A percentile compares a stretch with the other conserved stretches of the same genome.
phyloP scores from a whole-genome alignment of 1,140 invertebrate species.

The Cotesia vestalis region DNA sequence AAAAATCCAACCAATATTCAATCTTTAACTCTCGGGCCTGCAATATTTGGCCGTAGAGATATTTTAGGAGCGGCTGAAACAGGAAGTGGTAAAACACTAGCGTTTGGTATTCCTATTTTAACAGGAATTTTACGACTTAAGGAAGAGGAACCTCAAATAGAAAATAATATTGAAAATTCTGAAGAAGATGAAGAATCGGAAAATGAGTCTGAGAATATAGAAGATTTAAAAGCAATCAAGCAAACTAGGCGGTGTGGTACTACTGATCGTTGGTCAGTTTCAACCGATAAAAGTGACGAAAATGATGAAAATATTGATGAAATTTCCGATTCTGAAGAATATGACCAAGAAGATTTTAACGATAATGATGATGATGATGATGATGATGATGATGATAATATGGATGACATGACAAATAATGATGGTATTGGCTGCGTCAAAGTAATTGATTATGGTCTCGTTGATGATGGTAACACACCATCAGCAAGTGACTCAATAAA shows the following conservation, averaged over 20 bases:
- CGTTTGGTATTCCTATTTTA: conserved; percentile 94
- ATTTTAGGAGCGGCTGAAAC: conserved; percentile 97
- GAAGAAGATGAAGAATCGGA: no score
- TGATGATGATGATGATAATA: no score
- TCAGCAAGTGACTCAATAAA: conserved; percentile 51
- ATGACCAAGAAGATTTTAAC: conserved; percentile 40
- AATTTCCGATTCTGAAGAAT: conserved; percentile 52
- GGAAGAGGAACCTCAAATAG: conserved; percentile 52
- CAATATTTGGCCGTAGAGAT: conserved; percentile 86
- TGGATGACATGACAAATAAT: neutral
- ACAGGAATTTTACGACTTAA: conserved; percentile 82
- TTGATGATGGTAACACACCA: conserved; percentile 9
- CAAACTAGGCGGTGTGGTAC: conserved; percentile 59
- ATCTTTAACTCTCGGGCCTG: conserved; percentile 79
- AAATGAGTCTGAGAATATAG: neutral
- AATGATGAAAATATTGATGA: conserved; percentile 53
- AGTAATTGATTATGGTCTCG: conserved; percentile 70
- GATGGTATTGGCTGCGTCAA: conserved; percentile 70
- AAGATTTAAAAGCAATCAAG: conserved; percentile 38
- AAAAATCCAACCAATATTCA: conserved; percentile 86
- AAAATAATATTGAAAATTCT: conserved; percentile 25
- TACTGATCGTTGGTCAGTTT: conserved; percentile 53
- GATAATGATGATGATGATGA: neutral
- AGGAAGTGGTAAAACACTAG: conserved; percentile 96
- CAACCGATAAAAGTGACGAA: conserved; percentile 50